Conservation (phyloP, 2,797 vertebrate genomes). For the Tenualosa ilisha region DNA sequence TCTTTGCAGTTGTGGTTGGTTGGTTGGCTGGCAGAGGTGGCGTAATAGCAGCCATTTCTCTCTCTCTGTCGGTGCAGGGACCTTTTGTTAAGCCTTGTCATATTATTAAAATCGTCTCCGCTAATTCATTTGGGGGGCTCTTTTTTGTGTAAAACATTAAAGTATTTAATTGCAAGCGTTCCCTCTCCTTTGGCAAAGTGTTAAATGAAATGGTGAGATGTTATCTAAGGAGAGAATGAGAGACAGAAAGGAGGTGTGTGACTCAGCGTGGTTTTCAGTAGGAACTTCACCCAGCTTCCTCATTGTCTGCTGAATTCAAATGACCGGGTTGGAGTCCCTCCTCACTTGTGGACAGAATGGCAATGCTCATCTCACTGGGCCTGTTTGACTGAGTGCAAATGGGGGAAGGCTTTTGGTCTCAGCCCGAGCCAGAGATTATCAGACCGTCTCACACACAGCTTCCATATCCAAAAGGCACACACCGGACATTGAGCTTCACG, state of each 20-base stretch:
- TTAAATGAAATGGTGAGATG: conserved; percentile 36
- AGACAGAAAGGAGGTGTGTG: not conserved
- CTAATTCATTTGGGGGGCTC: conserved; percentile 39
- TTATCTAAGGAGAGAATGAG: conserved; percentile 37
- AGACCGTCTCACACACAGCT: conserved; percentile 36
- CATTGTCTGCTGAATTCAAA: conserved; percentile 55
- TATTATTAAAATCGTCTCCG: conserved; percentile 41
- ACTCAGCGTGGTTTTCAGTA: conserved; percentile 42
- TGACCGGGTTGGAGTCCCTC: conserved; percentile 55
- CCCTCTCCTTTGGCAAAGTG: conserved; percentile 11
- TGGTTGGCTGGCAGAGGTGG: not conserved
- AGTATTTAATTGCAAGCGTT: conserved; percentile 29
- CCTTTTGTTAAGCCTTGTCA: conserved; percentile 23
- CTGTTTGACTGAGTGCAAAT: conserved; percentile 29
- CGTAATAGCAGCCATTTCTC: not conserved
- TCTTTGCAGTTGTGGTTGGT: not conserved
- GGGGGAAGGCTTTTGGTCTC: conserved; percentile 43
- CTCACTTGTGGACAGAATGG: conserved; percentile 61
- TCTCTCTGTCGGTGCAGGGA: not conserved
- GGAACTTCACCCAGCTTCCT: conserved; percentile 37
- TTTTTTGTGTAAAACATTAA: conserved; percentile 23
- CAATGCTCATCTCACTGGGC: conserved; percentile 56
- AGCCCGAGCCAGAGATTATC: conserved; percentile 54
- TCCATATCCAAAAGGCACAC: conserved; percentile 37
- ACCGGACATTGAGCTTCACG: not conserved